phyloP scores from a whole-genome alignment of 2,888 invertebrate species.

The Sphaerophoria taeniata region DNA sequence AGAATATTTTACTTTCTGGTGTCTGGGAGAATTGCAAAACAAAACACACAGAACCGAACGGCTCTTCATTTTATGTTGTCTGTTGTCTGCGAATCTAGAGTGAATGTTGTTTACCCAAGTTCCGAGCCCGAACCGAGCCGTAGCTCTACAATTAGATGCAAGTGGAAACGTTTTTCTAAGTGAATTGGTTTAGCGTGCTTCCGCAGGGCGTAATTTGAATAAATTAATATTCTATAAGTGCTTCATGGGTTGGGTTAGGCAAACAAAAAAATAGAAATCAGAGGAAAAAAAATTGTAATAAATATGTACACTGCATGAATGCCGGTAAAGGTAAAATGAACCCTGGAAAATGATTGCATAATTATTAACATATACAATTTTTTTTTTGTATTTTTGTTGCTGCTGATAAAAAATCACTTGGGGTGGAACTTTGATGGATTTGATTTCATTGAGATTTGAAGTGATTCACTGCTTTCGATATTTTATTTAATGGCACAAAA shows the following conservation, averaged over 20 bases:
- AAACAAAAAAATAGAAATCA: neutral
- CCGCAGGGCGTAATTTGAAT: constrained; percentile 54
- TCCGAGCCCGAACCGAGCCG: too few species aligned
- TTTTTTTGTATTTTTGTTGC: neutral
- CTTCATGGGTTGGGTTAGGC: neutral
- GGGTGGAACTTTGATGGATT: constrained; percentile 30
- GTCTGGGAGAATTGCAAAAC: neutral
- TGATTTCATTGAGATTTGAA: constrained; percentile 1
- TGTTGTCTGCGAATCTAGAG: constrained; percentile 14
- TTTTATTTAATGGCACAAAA: too few species aligned
- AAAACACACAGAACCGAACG: constrained; percentile 1
- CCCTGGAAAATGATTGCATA: constrained; percentile 41
- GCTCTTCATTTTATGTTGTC: neutral
- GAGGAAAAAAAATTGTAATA: neutral
- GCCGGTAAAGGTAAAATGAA: constrained; percentile 6
- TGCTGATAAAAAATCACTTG: constrained; percentile 24
- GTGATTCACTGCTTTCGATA: constrained; percentile 8
- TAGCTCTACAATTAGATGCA: constrained; percentile 45
- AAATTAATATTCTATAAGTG: constrained; percentile 61
- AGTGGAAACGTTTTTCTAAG: constrained; percentile 42
- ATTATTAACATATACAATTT: constrained; percentile 15
- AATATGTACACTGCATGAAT: constrained; percentile 1
- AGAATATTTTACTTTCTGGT: constrained; percentile 8
- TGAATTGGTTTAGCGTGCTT: constrained; percentile 58
- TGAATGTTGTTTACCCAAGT: constrained; percentile 22